These are phyloP conservation scores for Sinelater perroti DNA, from an alignment of 2,888 invertebrate species.

Conservation along the genomic window DNA sequence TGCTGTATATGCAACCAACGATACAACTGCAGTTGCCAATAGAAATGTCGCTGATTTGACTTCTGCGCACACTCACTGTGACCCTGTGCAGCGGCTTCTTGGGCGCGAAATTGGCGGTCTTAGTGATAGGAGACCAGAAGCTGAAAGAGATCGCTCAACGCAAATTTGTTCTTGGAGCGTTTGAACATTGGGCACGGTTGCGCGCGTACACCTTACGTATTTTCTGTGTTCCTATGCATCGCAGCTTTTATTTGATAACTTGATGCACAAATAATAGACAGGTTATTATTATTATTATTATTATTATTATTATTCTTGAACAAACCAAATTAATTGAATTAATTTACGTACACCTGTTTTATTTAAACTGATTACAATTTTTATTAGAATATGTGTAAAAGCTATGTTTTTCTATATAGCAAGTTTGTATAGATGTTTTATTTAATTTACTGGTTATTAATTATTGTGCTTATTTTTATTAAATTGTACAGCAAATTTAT, in stretches of 20 bases:
- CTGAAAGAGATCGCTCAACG: background rate
- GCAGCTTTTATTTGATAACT: conserved; percentile 56
- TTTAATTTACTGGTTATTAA: too few species aligned
- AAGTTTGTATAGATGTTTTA: too few species aligned
- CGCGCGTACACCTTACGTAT: background rate
- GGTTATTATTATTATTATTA: too few species aligned
- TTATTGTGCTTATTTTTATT: too few species aligned
- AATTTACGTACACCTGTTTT: too few species aligned
- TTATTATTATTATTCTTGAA: too few species aligned
- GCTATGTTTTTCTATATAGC: too few species aligned
- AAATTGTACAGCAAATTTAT: too few species aligned
- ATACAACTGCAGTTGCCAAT: background rate
- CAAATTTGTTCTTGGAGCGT: background rate
- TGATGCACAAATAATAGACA: conserved; percentile 50
- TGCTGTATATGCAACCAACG: background rate
- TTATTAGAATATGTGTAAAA: too few species aligned
- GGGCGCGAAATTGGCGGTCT: conserved; percentile 58
- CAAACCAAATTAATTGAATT: too few species aligned
- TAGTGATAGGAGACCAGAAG: conserved; percentile 49
- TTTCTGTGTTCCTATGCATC: conserved; percentile 42
- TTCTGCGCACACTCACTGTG: conserved; percentile 47
- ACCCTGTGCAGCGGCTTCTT: conserved; percentile 48
- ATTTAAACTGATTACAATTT: too few species aligned
- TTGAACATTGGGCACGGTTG: background rate
- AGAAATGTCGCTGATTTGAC: background rate